phyloP scores from a whole-genome alignment of 1,140 invertebrate species.

The Meteorus sp. region DNA sequence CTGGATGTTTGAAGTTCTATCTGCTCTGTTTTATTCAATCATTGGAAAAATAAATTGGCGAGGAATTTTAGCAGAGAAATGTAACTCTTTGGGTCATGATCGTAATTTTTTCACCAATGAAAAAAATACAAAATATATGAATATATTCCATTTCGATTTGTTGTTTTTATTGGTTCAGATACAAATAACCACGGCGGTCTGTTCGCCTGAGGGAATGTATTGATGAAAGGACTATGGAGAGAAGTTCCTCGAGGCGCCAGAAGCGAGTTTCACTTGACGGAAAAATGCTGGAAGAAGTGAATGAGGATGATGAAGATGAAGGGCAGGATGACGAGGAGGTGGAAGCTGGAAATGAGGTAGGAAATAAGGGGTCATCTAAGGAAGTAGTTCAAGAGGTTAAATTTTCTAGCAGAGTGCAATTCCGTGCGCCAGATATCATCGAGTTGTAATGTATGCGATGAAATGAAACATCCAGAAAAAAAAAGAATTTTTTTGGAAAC shows the following conservation, averaged over 20 bases:
- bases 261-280: conserved; percentile 34
- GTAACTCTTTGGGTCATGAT: no score
- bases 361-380: conserved; percentile 19
- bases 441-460: conserved; percentile 41
- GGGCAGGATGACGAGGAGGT: conserved; percentile 18
- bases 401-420: conserved; percentile 47
- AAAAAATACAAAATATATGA: no score
- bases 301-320: conserved; percentile 40
- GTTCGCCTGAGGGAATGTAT: conserved; percentile 43
- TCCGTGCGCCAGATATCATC: conserved; percentile 51
- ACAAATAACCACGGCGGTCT: conserved; percentile 56
- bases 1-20: no score
- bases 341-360: conserved; percentile 16
- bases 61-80: no score
- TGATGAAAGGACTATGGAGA: conserved; percentile 32
- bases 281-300: conserved; percentile 39
- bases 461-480: background rate
- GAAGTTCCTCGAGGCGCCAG: conserved; percentile 13
- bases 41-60: no score
- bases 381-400: conserved; percentile 43
- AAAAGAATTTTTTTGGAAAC: background rate
- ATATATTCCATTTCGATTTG: background rate
- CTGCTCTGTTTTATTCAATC: no score
- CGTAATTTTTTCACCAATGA: no score
- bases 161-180: conserved; percentile 37